phyloP scores from a whole-genome alignment of 2,888 invertebrate genomes.

The Gymnosoma rotundatum region DNA sequence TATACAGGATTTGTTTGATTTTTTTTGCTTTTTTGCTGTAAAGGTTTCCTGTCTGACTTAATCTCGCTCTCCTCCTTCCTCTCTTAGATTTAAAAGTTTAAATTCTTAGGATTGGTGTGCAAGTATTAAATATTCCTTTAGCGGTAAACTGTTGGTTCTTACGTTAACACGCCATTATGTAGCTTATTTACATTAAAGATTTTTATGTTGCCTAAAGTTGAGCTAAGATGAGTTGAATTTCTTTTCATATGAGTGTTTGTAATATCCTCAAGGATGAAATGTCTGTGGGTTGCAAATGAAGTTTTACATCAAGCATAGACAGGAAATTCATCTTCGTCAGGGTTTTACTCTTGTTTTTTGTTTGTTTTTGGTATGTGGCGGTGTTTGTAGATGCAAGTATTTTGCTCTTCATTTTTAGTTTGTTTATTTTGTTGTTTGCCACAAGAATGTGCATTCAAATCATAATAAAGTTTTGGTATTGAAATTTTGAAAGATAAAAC shows the following conservation, averaged over 20 bases:
- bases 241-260: conserved; percentile 66
- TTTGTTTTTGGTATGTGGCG: background rate
- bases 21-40: conserved; percentile 2
- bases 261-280: conserved; percentile 70
- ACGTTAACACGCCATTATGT: conserved; percentile 61
- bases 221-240: conserved; percentile 48
- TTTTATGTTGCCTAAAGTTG: conserved; percentile 51
- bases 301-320: conserved; percentile 70
- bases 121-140: conserved; percentile 15
- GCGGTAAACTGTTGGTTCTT: conserved; percentile 27
- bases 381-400: conserved; percentile 4
- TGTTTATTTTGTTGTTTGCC: conserved; percentile 41
- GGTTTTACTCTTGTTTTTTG: conserved; percentile 9
- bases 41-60: conserved; percentile 35
- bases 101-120: background rate
- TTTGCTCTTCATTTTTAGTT: conserved; percentile 13
- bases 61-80: background rate
- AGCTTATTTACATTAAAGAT: conserved; percentile 67
- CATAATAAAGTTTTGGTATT: conserved; percentile 61
- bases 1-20: conserved; percentile 31
- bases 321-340: conserved; percentile 71
- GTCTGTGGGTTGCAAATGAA: conserved; percentile 70
- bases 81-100: background rate
- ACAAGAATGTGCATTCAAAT: conserved; percentile 60
- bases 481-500: conserved; percentile 39